Percentiles rank a stretch among this genome's conserved stretches.
These are phyloP conservation scores for Ailurus styani DNA, from an alignment of 2,113 vertebrate genomes.

Conservation along the genomic window DNA sequence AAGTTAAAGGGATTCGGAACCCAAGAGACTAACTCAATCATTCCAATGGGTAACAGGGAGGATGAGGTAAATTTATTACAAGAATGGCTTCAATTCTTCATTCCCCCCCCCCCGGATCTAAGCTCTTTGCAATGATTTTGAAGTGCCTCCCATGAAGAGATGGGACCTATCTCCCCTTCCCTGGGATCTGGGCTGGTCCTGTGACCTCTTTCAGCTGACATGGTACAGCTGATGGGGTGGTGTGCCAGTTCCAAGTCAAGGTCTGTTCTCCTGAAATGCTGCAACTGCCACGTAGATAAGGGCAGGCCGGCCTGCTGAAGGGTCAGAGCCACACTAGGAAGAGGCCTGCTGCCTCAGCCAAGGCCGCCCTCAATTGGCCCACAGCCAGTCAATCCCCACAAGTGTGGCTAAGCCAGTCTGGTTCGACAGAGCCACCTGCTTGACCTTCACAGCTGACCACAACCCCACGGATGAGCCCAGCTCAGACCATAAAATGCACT, in stretches of 20 bases:
- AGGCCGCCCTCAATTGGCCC: neutral
- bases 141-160: too few species aligned
- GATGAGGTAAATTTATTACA: neutral
- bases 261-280: too few species aligned
- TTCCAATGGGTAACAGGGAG: neutral
- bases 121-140: neutral
- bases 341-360: neutral
- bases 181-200: neutral
- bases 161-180: neutral
- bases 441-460: neutral
- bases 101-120: too few species aligned
- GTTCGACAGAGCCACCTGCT: neutral
- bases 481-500: neutral
- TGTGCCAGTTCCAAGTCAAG: neutral
- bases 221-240: fast-evolving
- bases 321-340: neutral
- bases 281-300: neutral
- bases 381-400: too few species aligned
- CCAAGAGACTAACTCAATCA: neutral
- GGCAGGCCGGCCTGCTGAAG: neutral
- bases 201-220: neutral
- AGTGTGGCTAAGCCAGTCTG: too few species aligned
- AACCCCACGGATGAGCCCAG: neutral
- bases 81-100: neutral
- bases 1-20: neutral